These are phyloP conservation scores for Herpetotheres cachinnans DNA, from an alignment of 2,113 vertebrate species.

Conservation along the genomic window DNA sequence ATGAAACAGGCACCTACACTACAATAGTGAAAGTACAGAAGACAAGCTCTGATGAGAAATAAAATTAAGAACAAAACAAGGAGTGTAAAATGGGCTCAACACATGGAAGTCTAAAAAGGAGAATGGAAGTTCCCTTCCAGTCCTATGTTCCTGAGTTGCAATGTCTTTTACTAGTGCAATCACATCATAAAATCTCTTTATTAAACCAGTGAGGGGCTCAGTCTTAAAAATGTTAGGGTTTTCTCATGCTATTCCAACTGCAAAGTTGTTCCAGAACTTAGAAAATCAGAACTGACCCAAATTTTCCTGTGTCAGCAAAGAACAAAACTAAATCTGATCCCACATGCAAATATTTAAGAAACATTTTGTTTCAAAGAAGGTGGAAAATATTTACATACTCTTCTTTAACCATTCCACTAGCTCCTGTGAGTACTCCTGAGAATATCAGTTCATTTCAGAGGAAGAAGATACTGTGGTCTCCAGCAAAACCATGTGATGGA, in stretches of 20 bases:
- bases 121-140: background rate
- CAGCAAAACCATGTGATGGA: background rate
- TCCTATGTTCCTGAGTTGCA: background rate
- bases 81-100: background rate
- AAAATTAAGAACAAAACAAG: background rate
- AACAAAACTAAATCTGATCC: background rate
- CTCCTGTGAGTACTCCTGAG: background rate
- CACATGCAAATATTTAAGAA: background rate
- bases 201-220: background rate
- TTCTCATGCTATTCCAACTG: background rate
- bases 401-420: background rate
- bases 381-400: background rate
- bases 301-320: background rate
- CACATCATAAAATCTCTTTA: background rate
- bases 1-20: background rate
- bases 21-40: background rate
- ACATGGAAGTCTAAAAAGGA: background rate
- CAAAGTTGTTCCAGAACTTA: background rate
- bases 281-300: background rate
- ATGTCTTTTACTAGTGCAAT: background rate
- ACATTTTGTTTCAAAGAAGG: background rate
- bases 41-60: background rate
- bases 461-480: background rate
- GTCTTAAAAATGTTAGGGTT: background rate
- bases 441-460: background rate